Evolutionary conservation across 2,113 vertebrate species (phyloP).

Genomic region (Rallus limicola): DNA sequence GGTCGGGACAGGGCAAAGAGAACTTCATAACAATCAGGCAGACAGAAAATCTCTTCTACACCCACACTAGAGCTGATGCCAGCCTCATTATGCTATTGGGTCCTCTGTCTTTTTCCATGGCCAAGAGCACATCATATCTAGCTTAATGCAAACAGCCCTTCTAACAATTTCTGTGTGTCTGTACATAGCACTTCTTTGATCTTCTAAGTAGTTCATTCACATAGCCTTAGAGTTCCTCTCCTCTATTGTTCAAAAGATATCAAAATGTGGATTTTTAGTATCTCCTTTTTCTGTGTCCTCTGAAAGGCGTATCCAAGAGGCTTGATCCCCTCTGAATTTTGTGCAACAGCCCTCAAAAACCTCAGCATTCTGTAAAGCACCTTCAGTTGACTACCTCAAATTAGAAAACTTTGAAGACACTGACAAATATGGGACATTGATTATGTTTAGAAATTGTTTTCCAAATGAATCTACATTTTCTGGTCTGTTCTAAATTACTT

Average conservation of each 20-base stretch:
- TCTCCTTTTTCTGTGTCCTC: background rate
- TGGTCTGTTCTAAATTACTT: background rate
- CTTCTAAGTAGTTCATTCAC: background rate
- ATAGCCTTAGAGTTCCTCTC: background rate
- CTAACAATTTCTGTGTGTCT: background rate
- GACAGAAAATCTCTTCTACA: background rate
- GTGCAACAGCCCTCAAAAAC: background rate
- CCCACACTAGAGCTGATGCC: rapidly evolving
- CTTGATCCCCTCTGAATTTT: background rate
- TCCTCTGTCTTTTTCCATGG: background rate
- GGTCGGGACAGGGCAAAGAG: background rate
- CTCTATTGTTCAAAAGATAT: background rate
- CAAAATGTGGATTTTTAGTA: background rate
- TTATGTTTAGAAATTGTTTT: background rate
- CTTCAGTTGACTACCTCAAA: background rate
- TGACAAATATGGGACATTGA: background rate
- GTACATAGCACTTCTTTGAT: background rate
- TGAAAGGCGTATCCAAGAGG: background rate
- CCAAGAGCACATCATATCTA: background rate
- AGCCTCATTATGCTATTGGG: background rate
- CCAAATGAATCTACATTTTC: background rate
- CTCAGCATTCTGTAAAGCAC: background rate
- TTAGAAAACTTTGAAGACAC: background rate
- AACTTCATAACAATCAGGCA: background rate
- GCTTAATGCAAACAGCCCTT: background rate